phyloP scores from a whole-genome alignment of 2,888 invertebrate species.

The Nipponacmea schrenckii region DNA sequence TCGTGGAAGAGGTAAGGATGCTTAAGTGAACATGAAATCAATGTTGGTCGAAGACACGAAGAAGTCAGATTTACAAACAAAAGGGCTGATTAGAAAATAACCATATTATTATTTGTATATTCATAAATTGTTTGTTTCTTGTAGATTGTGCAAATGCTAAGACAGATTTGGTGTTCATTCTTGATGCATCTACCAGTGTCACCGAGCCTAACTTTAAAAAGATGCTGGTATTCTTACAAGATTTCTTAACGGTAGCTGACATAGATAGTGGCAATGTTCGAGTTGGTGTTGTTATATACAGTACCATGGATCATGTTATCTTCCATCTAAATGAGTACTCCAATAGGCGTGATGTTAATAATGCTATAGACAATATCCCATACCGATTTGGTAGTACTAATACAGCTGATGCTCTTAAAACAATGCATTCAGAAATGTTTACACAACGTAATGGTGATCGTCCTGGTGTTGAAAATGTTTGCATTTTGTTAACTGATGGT shows the following conservation, averaged over 20 bases:
- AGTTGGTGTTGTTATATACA: constrained; percentile 56
- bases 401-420: constrained; percentile 55
- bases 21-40: too few species aligned
- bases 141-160: constrained; percentile 42
- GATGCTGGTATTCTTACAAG: constrained; percentile 56
- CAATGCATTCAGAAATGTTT: constrained; percentile 53
- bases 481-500: constrained; percentile 60
- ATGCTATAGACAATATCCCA: constrained; percentile 53
- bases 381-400: constrained; percentile 59
- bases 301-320: constrained; percentile 50
- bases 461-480: constrained; percentile 52
- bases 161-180: constrained; percentile 59
- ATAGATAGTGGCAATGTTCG: constrained; percentile 52
- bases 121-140: too few species aligned
- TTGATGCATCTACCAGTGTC: constrained; percentile 65
- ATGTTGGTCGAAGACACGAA: too few species aligned
- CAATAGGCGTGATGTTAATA: constrained; percentile 40
- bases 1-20: too few species aligned
- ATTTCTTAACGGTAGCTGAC: constrained; percentile 48
- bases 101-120: too few species aligned
- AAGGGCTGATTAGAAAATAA: too few species aligned
- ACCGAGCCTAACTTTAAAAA: constrained; percentile 57
- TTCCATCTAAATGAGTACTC: constrained; percentile 54
- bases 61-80: too few species aligned
- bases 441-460: constrained; percentile 53